Conservation (phyloP, 1,140 invertebrate genomes). For the Atopsyche davidsoni region DNA sequence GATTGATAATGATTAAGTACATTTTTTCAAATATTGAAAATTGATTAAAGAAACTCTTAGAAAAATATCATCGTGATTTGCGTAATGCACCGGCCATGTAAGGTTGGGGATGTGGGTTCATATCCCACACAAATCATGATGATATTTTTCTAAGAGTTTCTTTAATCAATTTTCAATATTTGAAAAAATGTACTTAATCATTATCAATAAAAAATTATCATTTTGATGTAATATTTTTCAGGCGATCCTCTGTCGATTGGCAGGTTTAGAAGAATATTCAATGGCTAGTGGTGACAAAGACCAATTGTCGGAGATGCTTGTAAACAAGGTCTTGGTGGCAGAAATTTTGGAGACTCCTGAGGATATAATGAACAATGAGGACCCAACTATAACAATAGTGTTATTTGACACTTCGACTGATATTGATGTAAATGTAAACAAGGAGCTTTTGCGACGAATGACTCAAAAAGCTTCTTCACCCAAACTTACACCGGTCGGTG, state of each 20-base stretch:
- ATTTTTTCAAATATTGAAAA: too few species aligned
- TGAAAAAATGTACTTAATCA: too few species aligned
- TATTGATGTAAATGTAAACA: conserved; percentile 50
- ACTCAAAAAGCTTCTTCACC: conserved; percentile 18
- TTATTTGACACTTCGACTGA: conserved; percentile 51
- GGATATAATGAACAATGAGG: conserved; percentile 24
- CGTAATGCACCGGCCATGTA: too few species aligned
- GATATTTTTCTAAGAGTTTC: too few species aligned
- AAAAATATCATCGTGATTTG: too few species aligned
- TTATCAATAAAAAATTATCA: conserved; percentile 11
- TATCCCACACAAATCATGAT: too few species aligned
- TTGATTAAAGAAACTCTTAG: too few species aligned
- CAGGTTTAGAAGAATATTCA: conserved; percentile 50
- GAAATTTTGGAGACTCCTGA: conserved; percentile 22
- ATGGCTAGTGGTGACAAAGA: background rate
- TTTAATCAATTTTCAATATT: too few species aligned
- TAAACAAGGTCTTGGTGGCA: conserved; percentile 19
- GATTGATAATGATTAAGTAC: too few species aligned
- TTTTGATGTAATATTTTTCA: conserved; percentile 32
- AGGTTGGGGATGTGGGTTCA: too few species aligned
- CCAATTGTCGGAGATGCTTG: conserved; percentile 12
- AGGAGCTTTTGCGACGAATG: conserved; percentile 37
- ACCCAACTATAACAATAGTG: conserved; percentile 49
- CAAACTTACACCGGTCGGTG: conserved; percentile 15
- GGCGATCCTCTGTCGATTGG: conserved; percentile 55